Conservation (phyloP, 2,797 vertebrate genomes). For the Columba guinea region DNA sequence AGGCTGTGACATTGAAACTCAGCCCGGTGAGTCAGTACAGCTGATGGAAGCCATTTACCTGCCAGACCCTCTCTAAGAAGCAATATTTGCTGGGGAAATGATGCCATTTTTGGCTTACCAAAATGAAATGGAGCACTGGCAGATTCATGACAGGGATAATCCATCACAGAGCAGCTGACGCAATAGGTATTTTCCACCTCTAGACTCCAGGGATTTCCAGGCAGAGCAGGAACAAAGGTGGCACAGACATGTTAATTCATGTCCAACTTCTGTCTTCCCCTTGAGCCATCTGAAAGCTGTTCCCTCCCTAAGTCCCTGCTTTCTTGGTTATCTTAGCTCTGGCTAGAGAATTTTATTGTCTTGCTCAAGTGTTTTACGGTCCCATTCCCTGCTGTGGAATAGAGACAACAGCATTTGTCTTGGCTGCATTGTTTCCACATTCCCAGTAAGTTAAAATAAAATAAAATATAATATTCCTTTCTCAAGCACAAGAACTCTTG, state of each 20-base stretch:
- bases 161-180: neutral
- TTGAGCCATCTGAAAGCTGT: neutral
- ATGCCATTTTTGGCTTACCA: slow-evolving; percentile 22
- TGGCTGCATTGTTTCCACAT: neutral
- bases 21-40: neutral
- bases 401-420: neutral
- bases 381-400: neutral
- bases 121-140: slow-evolving; percentile 24
- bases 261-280: neutral
- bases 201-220: slow-evolving; percentile 1
- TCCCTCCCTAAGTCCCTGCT: neutral
- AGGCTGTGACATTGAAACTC: neutral
- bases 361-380: neutral
- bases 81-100: neutral
- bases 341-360: neutral
- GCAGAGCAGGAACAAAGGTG: neutral
- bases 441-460: neutral
- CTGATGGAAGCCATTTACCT: neutral
- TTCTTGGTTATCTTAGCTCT: neutral
- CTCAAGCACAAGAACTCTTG: neutral
- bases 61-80: neutral
- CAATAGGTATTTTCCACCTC: slow-evolving; percentile 17
- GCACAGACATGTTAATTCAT: neutral
- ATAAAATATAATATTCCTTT: neutral
- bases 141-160: slow-evolving; percentile 10